phyloP scores from a whole-genome alignment of 2,797 vertebrate genomes.

The Ptychobarbus kaznakovi region DNA sequence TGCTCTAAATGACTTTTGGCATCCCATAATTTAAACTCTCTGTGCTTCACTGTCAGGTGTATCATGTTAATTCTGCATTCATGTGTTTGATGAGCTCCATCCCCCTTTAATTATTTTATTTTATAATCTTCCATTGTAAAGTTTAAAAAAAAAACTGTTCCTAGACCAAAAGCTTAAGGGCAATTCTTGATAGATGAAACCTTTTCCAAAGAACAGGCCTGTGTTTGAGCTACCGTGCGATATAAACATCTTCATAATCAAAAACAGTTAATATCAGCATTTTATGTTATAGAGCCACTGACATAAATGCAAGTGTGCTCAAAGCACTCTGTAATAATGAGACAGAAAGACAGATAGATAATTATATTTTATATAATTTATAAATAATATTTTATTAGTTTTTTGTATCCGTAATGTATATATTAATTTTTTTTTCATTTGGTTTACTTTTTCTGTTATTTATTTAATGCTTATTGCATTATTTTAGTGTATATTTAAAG shows the following conservation, averaged over 20 bases:
- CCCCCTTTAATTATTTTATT: neutral
- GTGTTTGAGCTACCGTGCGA: neutral
- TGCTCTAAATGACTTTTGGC: constrained; percentile 60
- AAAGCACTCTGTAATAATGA: neutral
- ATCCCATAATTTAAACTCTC: constrained; percentile 42
- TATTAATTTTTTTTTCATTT: too few relatives aligned
- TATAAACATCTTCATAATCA: neutral
- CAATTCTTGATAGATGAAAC: neutral
- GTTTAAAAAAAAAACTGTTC: neutral
- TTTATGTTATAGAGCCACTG: neutral
- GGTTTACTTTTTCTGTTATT: neutral
- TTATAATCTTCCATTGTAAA: neutral
- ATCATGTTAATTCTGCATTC: constrained; percentile 40
- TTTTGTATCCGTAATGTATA: too few relatives aligned
- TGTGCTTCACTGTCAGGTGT: constrained; percentile 53
- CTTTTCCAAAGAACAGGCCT: neutral
- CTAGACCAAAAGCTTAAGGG: neutral
- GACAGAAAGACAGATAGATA: too few relatives aligned
- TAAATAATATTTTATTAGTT: too few relatives aligned
- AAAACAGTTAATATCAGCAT: neutral
- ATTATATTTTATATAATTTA: too few relatives aligned
- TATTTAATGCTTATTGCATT: neutral
- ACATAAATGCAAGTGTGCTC: neutral
- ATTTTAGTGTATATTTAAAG: neutral
- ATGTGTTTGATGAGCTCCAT: constrained; percentile 6